These are phyloP conservation scores for Ctenopoma kingsleyae DNA, from an alignment of 2,797 vertebrate genomes.

Conservation along the genomic window DNA sequence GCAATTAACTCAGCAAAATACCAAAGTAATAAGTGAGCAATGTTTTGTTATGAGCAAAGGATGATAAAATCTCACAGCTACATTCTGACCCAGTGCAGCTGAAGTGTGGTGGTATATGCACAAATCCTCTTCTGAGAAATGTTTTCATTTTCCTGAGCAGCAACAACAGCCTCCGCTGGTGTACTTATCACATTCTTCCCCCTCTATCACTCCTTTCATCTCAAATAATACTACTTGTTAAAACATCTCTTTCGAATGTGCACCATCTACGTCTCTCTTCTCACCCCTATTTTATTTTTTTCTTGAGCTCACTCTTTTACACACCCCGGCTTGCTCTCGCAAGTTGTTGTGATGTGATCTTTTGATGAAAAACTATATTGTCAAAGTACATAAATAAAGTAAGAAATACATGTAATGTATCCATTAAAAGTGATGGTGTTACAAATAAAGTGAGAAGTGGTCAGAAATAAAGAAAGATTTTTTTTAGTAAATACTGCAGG, in stretches of 20 bases:
- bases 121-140: constrained; percentile 64
- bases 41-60: constrained; percentile 32
- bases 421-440: not conserved
- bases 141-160: constrained; percentile 65
- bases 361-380: not conserved
- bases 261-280: constrained; percentile 22
- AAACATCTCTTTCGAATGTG: constrained; percentile 53
- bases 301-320: constrained; percentile 13
- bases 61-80: constrained; percentile 50
- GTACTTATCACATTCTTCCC: constrained; percentile 60
- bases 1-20: constrained; percentile 33
- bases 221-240: constrained; percentile 62
- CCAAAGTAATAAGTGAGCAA: constrained; percentile 34
- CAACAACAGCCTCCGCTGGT: constrained; percentile 62
- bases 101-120: constrained; percentile 51
- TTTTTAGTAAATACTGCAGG: not conserved
- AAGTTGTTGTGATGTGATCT: not conserved
- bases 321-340: not conserved
- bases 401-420: not conserved
- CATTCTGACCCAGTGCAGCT: constrained; percentile 56
- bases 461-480: not conserved
- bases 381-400: not conserved
- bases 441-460: not conserved
- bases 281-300: not conserved
- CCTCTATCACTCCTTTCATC: constrained; percentile 59